Conservation (phyloP, 2,797 vertebrate species). For the Acrossocheilus wenchowensis region DNA sequence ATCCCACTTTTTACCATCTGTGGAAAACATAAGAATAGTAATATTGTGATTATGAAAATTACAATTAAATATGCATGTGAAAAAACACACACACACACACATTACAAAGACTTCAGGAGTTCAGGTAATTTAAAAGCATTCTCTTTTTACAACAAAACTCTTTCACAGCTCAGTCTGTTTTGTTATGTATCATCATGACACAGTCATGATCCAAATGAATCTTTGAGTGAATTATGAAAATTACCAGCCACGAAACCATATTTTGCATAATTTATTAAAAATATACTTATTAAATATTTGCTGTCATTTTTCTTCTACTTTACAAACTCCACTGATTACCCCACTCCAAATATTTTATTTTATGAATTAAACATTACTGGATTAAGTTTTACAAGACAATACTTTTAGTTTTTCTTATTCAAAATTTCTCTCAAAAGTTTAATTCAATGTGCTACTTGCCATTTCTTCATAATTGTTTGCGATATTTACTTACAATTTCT, state of each 20-base stretch:
- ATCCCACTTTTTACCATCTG: not conserved
- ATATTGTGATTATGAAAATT: not conserved
- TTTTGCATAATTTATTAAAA: not conserved
- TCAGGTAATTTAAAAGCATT: not conserved
- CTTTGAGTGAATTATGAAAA: not conserved
- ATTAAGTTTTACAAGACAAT: too few species aligned
- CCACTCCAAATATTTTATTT: not conserved
- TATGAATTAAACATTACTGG: too few species aligned
- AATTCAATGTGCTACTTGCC: not conserved
- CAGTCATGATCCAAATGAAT: not conserved
- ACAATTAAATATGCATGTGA: not conserved
- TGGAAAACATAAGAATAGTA: not conserved
- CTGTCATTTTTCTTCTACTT: not conserved
- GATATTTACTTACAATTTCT: not conserved
- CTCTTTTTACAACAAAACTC: not conserved
- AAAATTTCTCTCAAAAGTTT: too few species aligned
- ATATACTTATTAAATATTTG: not conserved
- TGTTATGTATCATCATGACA: not conserved
- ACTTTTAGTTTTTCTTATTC: too few species aligned
- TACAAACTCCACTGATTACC: not conserved
- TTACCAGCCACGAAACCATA: not conserved
- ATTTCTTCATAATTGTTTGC: not conserved
- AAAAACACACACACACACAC: not conserved
- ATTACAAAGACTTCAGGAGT: not conserved
- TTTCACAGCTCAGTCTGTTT: not conserved